A percentile compares a stretch with the other conserved stretches of the same genome.
Evolutionary conservation across 1,140 invertebrate species (phyloP).

Genomic region (Zaprionus davidi): DNA sequence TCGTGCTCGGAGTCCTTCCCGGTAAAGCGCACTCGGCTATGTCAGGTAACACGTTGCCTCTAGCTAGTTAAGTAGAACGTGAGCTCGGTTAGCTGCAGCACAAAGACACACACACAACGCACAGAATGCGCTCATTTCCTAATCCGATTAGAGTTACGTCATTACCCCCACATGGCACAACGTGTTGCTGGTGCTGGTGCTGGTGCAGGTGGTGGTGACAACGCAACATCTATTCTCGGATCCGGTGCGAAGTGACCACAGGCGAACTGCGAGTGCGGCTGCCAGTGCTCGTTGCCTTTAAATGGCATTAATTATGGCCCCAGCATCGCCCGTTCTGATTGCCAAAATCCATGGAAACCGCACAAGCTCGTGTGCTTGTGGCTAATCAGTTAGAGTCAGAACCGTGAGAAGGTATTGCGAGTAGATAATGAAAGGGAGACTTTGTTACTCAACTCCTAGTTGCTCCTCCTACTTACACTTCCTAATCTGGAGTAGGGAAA

Average conservation of each 20-base stretch:
- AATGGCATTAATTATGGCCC: constrained; percentile 55
- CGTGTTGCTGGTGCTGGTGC: neutral
- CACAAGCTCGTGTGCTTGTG: neutral
- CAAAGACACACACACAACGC: neutral
- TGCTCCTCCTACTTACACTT: neutral
- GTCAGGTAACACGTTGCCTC: neutral
- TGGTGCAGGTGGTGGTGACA: neutral
- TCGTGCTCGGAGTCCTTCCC: neutral
- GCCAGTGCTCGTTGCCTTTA: constrained; percentile 31
- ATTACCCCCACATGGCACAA: constrained; percentile 6
- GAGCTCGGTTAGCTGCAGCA: neutral
- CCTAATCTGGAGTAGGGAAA: too few species aligned
- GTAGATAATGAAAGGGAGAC: constrained; percentile 1
- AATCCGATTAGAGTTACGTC: constrained; percentile 63
- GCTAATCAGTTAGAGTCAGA: constrained; percentile 8
- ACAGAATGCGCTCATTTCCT: constrained; percentile 16
- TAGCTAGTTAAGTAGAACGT: constrained; percentile 1
- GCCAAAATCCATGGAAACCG: constrained; percentile 16
- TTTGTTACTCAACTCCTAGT: neutral
- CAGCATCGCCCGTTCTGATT: constrained; percentile 16
- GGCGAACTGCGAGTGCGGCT: constrained; percentile 39
- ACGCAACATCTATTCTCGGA: constrained; percentile 7
- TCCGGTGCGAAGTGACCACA: neutral
- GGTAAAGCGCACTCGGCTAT: neutral
- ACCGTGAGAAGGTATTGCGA: neutral